These are phyloP conservation scores for Lamproptera curius DNA, from an alignment of 2,888 invertebrate genomes.

Conservation along the genomic window DNA sequence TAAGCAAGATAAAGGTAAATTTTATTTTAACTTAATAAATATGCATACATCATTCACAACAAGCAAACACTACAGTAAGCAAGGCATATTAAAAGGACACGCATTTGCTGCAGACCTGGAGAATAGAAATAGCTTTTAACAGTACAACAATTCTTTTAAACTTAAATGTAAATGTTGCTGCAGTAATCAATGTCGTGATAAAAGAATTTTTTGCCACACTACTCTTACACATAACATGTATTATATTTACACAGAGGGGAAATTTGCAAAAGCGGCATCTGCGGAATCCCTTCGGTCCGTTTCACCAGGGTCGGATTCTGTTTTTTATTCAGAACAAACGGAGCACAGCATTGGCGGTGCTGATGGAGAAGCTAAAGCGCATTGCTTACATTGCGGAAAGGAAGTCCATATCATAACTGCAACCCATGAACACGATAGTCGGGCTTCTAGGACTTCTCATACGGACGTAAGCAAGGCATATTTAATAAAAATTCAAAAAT, in stretches of 20 bases:
- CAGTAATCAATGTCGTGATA: background rate
- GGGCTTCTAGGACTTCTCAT: constrained; percentile 63
- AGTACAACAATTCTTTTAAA: too few relatives aligned
- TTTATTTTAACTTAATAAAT: too few relatives aligned
- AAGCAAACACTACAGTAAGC: too few relatives aligned
- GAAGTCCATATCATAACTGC: constrained; percentile 83
- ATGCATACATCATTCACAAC: too few relatives aligned
- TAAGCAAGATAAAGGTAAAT: constrained; percentile 59
- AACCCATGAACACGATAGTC: constrained; percentile 62
- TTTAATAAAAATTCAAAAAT: background rate
- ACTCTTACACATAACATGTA: constrained; percentile 7
- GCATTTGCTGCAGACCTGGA: too few relatives aligned
- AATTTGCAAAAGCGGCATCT: constrained; percentile 86
- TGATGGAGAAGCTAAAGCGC: constrained; percentile 80
- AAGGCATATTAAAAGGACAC: too few relatives aligned
- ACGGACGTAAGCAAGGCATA: constrained; percentile 54
- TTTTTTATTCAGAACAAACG: constrained; percentile 90
- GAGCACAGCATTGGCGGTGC: constrained; percentile 72
- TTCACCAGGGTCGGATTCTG: constrained; percentile 93
- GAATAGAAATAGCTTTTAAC: too few relatives aligned
- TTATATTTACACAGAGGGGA: constrained; percentile 45
- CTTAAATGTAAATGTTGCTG: too few relatives aligned
- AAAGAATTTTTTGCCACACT: background rate
- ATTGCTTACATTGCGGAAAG: constrained; percentile 90
- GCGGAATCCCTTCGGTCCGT: constrained; percentile 93